Conservation (phyloP, 1,140 invertebrate species). For the Armadillidium nasatum region DNA sequence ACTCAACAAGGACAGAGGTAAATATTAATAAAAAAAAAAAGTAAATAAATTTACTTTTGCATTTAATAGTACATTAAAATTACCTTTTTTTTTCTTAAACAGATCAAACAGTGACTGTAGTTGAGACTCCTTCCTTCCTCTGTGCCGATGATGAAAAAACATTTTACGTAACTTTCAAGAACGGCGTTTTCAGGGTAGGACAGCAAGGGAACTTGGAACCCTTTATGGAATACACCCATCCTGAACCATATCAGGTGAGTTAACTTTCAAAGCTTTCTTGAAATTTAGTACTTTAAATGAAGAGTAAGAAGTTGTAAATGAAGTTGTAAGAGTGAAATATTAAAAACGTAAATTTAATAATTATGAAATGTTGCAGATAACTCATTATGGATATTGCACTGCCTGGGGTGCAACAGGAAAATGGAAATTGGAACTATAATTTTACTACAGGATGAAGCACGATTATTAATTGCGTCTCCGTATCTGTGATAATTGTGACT, state of each 20-base stretch:
- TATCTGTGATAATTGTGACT: no score
- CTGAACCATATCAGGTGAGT: constrained; percentile 41
- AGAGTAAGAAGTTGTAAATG: not conserved
- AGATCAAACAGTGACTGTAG: constrained; percentile 37
- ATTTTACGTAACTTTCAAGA: constrained; percentile 33
- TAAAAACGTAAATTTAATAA: not conserved
- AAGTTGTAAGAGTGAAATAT: not conserved
- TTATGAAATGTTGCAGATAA: constrained; percentile 29
- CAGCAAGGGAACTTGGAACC: constrained; percentile 31
- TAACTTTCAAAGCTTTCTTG: not conserved
- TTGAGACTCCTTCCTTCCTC: constrained; percentile 36
- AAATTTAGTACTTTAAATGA: not conserved
- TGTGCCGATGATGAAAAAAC: constrained; percentile 33
- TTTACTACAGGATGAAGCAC: no score
- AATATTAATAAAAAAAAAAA: no score
- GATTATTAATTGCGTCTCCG: no score
- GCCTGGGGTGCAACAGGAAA: constrained; percentile 39
- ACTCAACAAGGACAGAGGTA: constrained; percentile 36
- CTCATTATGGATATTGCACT: constrained; percentile 40
- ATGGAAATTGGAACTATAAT: constrained; percentile 36
- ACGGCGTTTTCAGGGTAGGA: constrained; percentile 37
- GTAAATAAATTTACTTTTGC: constrained; percentile 1
- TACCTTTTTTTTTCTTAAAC: not conserved
- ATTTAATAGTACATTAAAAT: not conserved
- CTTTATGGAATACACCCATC: constrained; percentile 42